A percentile compares a stretch with the other conserved stretches of the same genome.
Conservation (phyloP, 2,113 vertebrate species). For the Callospermophilus lateralis region DNA sequence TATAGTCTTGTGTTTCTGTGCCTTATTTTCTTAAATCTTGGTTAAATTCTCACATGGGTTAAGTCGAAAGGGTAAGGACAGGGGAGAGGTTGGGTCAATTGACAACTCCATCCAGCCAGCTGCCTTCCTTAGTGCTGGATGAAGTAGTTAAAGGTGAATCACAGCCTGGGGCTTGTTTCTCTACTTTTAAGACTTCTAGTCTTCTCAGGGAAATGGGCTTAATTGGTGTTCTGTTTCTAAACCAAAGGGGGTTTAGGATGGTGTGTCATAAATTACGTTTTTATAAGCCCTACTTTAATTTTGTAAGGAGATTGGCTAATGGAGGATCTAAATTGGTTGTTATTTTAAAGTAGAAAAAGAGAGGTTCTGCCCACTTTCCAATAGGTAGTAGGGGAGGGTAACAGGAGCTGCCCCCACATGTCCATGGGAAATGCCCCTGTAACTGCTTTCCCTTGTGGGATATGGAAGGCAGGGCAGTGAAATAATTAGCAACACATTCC, state of each 20-base stretch:
- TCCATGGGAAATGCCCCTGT: background rate
- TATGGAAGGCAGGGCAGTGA: background rate
- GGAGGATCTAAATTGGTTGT: background rate
- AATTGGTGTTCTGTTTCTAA: conserved; percentile 13
- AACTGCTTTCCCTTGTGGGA: background rate
- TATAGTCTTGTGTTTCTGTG: background rate
- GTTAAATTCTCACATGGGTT: background rate
- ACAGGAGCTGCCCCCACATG: background rate
- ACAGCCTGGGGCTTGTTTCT: background rate
- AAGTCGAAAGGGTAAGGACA: background rate
- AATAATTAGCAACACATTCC: conserved; percentile 53
- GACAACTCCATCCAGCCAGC: background rate
- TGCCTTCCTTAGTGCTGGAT: background rate
- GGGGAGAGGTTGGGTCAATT: background rate
- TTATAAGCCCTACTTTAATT: background rate
- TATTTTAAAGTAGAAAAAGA: background rate
- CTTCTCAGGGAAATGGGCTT: background rate
- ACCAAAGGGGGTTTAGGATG: conserved; percentile 42
- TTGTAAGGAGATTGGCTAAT: background rate
- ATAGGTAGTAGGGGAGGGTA: background rate
- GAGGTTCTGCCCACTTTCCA: background rate
- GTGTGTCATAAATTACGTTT: conserved; percentile 25
- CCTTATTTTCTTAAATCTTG: background rate
- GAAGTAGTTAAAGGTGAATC: background rate
- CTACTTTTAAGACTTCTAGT: background rate